Conservation (phyloP, 2,113 vertebrate species). For the Eurystomus gularis region DNA sequence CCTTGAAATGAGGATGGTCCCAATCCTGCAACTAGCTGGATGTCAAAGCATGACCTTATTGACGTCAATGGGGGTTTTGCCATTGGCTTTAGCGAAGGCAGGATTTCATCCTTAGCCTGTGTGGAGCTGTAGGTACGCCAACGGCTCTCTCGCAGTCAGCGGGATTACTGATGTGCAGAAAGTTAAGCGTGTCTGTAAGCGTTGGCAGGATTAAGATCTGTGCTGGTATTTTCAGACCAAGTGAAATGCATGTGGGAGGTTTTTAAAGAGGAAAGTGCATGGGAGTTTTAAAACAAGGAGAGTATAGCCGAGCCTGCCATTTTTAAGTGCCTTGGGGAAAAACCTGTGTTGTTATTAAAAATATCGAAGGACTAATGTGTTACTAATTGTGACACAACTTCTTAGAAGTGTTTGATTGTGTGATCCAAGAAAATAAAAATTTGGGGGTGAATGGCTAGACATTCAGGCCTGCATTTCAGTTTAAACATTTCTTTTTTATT, state of each 20-base stretch:
- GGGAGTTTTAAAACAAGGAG: conserved; percentile 36
- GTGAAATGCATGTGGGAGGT: conserved; percentile 65
- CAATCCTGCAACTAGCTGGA: background rate
- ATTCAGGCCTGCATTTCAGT: conserved; percentile 18
- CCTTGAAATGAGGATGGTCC: conserved; percentile 31
- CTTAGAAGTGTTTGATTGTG: conserved; percentile 16
- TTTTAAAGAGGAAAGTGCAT: conserved; percentile 62
- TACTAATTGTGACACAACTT: conserved; percentile 68
- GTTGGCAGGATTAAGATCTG: conserved; percentile 62
- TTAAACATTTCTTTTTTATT: conserved; percentile 21
- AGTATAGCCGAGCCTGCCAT: conserved; percentile 17
- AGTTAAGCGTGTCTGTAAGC: conserved; percentile 51
- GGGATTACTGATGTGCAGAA: conserved; percentile 46
- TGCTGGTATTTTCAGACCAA: conserved; percentile 62
- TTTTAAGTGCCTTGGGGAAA: conserved; percentile 59
- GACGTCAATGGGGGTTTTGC: conserved; percentile 6
- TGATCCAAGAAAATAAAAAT: conserved; percentile 47
- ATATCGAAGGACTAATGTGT: conserved; percentile 59
- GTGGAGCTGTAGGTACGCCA: background rate
- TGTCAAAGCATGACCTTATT: background rate
- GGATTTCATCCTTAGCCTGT: background rate
- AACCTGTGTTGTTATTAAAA: conserved; percentile 66
- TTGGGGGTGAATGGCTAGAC: conserved; percentile 23
- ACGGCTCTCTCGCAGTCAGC: background rate
- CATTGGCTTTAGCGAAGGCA: background rate